Conservation (phyloP, 2,797 vertebrate genomes). For the Sarcoramphus papa region DNA sequence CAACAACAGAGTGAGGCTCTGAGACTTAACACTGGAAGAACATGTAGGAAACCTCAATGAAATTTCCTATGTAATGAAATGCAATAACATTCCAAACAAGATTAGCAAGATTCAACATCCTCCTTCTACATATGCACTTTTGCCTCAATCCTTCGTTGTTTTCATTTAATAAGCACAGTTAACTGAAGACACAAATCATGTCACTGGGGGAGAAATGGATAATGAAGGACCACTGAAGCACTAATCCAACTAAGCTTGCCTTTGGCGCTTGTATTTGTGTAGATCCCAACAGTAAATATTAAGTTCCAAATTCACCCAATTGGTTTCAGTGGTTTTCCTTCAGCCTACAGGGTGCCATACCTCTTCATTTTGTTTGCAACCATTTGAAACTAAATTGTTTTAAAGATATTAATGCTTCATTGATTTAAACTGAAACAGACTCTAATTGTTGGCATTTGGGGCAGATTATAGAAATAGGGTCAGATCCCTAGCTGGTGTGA, state of each 20-base stretch:
- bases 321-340: background rate
- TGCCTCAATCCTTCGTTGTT: background rate
- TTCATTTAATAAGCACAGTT: conserved; percentile 27
- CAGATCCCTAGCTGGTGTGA: conserved; percentile 7
- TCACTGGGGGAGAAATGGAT: conserved; percentile 24
- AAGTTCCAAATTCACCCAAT: background rate
- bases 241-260: conserved; percentile 40
- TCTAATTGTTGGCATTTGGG: background rate
- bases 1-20: background rate
- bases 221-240: conserved; percentile 56
- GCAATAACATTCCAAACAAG: background rate
- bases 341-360: background rate
- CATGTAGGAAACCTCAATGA: background rate
- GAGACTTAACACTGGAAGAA: background rate
- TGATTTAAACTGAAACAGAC: conserved; percentile 12
- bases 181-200: background rate
- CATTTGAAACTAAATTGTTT: background rate
- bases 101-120: background rate
- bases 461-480: conserved; percentile 7
- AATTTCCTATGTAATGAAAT: background rate
- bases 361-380: conserved; percentile 11
- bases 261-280: conserved; percentile 31
- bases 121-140: background rate
- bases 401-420: conserved; percentile 25
- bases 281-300: conserved; percentile 30